Percentiles rank a stretch among this genome's conserved stretches.
Conservation (phyloP, 2,888 invertebrate species). For the Drosophila diplacantha region DNA sequence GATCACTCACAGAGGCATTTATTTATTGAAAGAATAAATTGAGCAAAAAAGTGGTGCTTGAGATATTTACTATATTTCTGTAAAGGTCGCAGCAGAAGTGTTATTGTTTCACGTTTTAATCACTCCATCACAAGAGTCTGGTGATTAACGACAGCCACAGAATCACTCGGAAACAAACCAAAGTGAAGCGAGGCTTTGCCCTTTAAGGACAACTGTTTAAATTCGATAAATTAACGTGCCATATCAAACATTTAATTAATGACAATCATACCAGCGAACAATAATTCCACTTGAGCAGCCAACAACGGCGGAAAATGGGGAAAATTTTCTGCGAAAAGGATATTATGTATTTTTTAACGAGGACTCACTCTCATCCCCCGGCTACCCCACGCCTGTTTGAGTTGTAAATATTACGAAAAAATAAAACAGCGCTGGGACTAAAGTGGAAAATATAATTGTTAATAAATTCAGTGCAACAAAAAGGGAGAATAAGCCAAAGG, state of each 20-base stretch:
- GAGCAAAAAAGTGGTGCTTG: not conserved
- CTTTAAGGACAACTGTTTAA: conserved; percentile 24
- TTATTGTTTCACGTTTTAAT: conserved; percentile 1
- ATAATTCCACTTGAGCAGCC: conserved; percentile 39
- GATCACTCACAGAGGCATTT: not conserved
- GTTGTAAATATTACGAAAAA: conserved; percentile 30
- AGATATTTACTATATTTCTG: not conserved
- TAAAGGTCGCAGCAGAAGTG: not conserved
- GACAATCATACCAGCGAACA: conserved; percentile 46
- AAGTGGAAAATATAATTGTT: conserved; percentile 43
- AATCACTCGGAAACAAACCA: conserved; percentile 20
- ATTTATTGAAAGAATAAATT: not conserved
- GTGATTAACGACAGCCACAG: conserved; percentile 15
- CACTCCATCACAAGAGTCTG: not conserved
- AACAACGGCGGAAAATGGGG: conserved; percentile 10
- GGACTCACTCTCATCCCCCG: not conserved
- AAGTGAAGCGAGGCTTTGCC: conserved; percentile 1
- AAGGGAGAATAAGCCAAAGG: conserved; percentile 4
- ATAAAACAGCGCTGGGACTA: conserved; percentile 18
- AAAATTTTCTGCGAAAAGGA: conserved; percentile 16
- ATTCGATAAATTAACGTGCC: conserved; percentile 24
- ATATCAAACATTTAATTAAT: conserved; percentile 53
- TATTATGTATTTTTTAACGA: conserved; percentile 5
- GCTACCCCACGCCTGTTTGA: conserved; percentile 3
- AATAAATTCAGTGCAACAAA: conserved; percentile 30